These are phyloP conservation scores for Steinernema feltiae DNA, from an alignment of 1,140 invertebrate genomes.

Conservation along the genomic window DNA sequence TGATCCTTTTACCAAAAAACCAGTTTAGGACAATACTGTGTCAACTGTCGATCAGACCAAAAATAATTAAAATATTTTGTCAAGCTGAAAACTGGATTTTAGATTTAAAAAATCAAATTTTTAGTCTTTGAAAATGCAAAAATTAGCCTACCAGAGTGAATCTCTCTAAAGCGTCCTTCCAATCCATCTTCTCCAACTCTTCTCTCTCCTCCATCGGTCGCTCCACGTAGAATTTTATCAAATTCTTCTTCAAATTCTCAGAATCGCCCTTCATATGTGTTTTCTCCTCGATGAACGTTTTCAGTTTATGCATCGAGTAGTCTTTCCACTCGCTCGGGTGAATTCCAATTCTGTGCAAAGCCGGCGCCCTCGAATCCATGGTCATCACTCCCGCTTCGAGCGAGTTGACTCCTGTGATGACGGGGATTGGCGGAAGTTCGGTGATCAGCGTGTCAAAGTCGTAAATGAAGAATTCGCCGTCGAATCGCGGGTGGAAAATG, in stretches of 20 bases:
- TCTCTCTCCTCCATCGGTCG: not conserved
- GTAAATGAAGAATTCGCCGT: constrained; percentile 31
- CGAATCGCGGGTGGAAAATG: constrained; percentile 26
- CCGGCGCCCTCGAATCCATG: not conserved
- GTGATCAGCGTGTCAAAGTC: constrained; percentile 18
- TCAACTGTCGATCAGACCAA: no score
- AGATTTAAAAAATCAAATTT: no score
- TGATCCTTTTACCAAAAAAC: no score
- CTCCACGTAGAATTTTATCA: not conserved
- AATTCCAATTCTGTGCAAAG: not conserved
- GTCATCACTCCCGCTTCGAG: not conserved
- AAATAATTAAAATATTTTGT: no score
- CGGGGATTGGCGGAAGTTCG: constrained; percentile 18
- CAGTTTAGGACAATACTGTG: no score
- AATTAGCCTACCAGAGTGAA: not conserved
- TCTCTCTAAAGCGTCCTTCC: not conserved
- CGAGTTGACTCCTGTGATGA: not conserved
- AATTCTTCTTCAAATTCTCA: not conserved
- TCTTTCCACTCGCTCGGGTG: not conserved
- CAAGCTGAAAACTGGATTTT: no score
- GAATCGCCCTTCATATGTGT: not conserved
- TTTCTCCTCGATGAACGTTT: not conserved
- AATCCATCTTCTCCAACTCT: not conserved
- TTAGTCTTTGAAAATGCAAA: not conserved
- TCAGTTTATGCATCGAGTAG: not conserved